Conservation (phyloP, 2,888 invertebrate genomes). For the Euplexia lucipara region DNA sequence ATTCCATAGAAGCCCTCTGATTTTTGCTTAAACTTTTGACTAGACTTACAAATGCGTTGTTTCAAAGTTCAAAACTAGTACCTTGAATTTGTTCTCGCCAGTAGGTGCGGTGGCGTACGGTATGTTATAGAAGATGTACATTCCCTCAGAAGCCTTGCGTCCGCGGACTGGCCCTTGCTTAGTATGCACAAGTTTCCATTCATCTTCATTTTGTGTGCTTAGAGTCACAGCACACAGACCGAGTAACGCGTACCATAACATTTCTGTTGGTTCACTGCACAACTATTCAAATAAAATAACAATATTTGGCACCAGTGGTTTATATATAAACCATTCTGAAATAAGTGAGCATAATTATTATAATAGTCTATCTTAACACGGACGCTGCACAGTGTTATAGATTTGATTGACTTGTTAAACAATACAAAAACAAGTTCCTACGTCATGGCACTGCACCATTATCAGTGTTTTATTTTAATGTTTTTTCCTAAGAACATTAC, state of each 20-base stretch:
- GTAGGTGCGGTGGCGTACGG: slow-evolving; percentile 75
- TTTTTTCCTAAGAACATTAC: too few species aligned
- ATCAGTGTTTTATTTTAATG: too few species aligned
- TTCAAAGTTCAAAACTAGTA: slow-evolving; percentile 33
- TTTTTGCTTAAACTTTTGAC: too few species aligned
- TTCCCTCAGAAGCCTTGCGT: slow-evolving; percentile 61
- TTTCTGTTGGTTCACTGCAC: slow-evolving; percentile 7
- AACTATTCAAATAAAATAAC: not conserved
- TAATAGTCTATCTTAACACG: not conserved
- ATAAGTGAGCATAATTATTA: not conserved
- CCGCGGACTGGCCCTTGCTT: slow-evolving; percentile 71
- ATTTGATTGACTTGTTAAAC: slow-evolving; percentile 65
- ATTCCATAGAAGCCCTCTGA: too few species aligned
- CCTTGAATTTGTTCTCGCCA: slow-evolving; percentile 71
- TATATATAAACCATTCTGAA: not conserved
- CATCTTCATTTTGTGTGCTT: slow-evolving; percentile 10
- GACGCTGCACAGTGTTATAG: not conserved
- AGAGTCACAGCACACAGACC: slow-evolving; percentile 12
- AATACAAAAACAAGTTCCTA: too few species aligned
- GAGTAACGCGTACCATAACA: slow-evolving; percentile 6
- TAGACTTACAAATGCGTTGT: too few species aligned
- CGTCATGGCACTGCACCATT: too few species aligned
- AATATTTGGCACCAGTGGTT: not conserved
- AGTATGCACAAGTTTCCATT: slow-evolving; percentile 60
- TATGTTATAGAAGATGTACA: slow-evolving; percentile 71